Evolutionary conservation across 1,140 invertebrate species (phyloP).

Genomic region (Teleogryllus occipitalis): DNA sequence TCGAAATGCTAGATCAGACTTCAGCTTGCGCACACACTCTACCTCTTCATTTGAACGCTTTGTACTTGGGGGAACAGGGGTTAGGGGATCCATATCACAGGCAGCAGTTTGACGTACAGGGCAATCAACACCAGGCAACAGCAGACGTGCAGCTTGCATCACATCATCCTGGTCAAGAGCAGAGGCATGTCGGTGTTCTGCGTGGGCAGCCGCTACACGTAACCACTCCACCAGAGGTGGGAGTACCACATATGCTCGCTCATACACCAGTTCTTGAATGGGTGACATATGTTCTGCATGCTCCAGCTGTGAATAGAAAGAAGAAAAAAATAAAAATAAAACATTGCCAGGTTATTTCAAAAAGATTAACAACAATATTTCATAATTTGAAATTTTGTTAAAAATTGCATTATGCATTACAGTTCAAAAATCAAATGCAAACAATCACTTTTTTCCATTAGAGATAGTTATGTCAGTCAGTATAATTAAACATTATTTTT

Average conservation of each 20-base stretch:
- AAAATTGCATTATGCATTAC: too few species aligned
- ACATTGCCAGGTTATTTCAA: neutral
- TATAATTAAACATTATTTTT: too few species aligned
- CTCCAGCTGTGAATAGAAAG: slow-evolving; percentile 42
- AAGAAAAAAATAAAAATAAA: neutral
- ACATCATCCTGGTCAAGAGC: slow-evolving; percentile 80
- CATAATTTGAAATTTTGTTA: too few species aligned
- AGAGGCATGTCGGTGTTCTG: slow-evolving; percentile 67
- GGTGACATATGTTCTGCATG: slow-evolving; percentile 46
- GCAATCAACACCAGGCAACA: slow-evolving; percentile 82
- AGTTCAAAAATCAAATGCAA: too few species aligned
- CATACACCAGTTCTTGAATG: slow-evolving; percentile 72
- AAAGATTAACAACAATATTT: too few species aligned
- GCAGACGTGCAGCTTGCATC: slow-evolving; percentile 72
- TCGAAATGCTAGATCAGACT: slow-evolving; percentile 69
- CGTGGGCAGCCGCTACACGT: slow-evolving; percentile 69
- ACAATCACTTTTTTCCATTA: too few species aligned
- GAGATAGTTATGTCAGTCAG: too few species aligned
- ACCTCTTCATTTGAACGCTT: slow-evolving; percentile 43
- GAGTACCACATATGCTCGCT: slow-evolving; percentile 75
- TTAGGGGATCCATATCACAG: neutral
- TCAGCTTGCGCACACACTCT: slow-evolving; percentile 52
- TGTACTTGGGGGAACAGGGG: neutral
- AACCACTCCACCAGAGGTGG: slow-evolving; percentile 84
- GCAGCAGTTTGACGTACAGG: slow-evolving; percentile 53